A percentile compares a stretch with the other conserved stretches of the same genome.
phyloP scores from a whole-genome alignment of 2,797 vertebrate genomes.

The Distichodus sexfasciatus region DNA sequence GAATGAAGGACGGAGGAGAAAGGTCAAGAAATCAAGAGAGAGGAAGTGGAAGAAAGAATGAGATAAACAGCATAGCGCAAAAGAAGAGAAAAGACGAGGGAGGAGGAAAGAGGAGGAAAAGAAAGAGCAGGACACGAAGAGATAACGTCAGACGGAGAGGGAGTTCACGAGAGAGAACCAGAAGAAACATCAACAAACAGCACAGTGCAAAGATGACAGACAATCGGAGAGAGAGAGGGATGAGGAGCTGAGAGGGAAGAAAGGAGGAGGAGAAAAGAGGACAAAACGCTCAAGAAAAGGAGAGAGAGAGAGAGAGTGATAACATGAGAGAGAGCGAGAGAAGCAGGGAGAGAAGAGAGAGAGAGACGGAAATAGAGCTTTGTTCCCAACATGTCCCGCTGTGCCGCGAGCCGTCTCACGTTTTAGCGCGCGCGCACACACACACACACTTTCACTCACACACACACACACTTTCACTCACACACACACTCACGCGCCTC shows the following conservation, averaged over 20 bases:
- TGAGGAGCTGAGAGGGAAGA: too few relatives aligned
- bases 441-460: slow-evolving; percentile 36
- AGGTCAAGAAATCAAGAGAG: background rate
- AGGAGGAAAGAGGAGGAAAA: too few relatives aligned
- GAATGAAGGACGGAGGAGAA: background rate
- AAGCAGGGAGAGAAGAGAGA: slow-evolving; percentile 26
- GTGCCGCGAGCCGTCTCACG: slow-evolving; percentile 31
- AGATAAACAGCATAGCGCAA: too few relatives aligned
- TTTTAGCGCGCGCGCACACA: slow-evolving; percentile 41
- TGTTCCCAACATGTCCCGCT: slow-evolving; percentile 23
- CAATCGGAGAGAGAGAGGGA: slow-evolving; percentile 19
- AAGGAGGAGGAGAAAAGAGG: background rate
- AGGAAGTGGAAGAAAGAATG: too few relatives aligned
- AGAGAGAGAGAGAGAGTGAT: background rate
- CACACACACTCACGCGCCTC: slow-evolving; percentile 31
- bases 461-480: slow-evolving; percentile 30
- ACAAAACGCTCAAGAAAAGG: background rate
- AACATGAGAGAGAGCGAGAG: background rate
- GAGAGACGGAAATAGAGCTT: slow-evolving; percentile 8
- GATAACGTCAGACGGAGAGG: background rate
- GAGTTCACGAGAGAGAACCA: background rate
- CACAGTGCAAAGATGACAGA: background rate
- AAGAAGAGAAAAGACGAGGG: too few relatives aligned
- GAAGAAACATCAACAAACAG: background rate
- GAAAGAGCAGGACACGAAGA: too few relatives aligned